phyloP scores from a whole-genome alignment of 2,113 vertebrate genomes.

The Capricornis sumatraensis region DNA sequence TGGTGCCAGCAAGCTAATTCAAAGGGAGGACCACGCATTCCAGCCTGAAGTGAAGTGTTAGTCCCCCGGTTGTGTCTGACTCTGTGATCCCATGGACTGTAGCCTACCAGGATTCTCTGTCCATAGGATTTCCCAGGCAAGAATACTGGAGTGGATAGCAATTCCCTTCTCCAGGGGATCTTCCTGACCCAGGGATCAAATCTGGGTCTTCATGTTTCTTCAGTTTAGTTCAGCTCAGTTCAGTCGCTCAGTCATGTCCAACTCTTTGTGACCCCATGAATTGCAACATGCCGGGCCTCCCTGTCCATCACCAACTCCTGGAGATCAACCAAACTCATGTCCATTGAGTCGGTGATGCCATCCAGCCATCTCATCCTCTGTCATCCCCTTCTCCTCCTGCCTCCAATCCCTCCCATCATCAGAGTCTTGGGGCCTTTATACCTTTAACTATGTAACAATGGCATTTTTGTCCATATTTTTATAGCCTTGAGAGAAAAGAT shows the following conservation, averaged over 20 bases:
- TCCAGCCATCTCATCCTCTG: too few species aligned
- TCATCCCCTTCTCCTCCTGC: too few species aligned
- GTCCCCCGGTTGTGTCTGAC: background rate
- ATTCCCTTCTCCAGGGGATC: background rate
- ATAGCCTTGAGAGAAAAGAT: background rate
- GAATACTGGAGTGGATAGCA: background rate
- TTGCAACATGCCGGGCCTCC: too few species aligned
- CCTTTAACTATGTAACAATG: background rate
- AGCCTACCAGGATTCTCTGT: background rate
- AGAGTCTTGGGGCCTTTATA: too few species aligned
- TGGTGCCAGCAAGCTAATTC: background rate
- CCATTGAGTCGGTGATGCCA: too few species aligned
- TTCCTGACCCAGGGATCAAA: background rate
- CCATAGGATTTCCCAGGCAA: background rate
- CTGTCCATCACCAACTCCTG: too few species aligned
- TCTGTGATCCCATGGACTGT: background rate
- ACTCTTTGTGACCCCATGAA: too few species aligned
- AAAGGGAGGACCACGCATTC: fast-evolving
- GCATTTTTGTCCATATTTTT: background rate
- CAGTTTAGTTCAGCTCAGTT: too few species aligned
- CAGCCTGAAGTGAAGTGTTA: background rate
- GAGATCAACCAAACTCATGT: too few species aligned
- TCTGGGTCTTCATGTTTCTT: background rate
- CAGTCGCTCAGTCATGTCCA: fast-evolving
- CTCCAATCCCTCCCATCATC: too few species aligned